A percentile compares a stretch with the other conserved stretches of the same genome.
These are phyloP conservation scores for Triplophysa siluroides DNA, from an alignment of 2,113 vertebrate genomes.

Conservation along the genomic window DNA sequence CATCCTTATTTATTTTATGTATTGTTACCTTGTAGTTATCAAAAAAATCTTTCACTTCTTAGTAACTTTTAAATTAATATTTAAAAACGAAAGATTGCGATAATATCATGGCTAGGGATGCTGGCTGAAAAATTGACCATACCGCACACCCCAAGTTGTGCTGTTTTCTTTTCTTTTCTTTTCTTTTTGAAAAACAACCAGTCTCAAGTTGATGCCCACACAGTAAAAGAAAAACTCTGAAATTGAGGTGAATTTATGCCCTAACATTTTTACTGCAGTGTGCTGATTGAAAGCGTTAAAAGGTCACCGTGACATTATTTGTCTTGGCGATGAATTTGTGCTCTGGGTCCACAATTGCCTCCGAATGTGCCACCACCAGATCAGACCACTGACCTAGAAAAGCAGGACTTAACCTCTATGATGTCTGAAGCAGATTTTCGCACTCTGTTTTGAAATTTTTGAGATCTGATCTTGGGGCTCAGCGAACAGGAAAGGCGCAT, in stretches of 20 bases:
- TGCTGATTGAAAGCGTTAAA: constrained; percentile 30
- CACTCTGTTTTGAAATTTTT: constrained; percentile 3
- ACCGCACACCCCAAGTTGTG: not conserved
- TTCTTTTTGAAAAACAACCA: not conserved
- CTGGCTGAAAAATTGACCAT: too few species aligned
- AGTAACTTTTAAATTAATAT: too few species aligned
- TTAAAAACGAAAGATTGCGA: too few species aligned
- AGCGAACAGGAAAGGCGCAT: too few species aligned
- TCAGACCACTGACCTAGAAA: constrained; percentile 46
- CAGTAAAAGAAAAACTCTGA: constrained; percentile 22
- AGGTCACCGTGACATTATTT: constrained; percentile 43
- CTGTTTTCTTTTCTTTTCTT: not conserved
- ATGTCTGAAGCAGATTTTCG: constrained; percentile 16
- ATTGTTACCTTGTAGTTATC: too few species aligned
- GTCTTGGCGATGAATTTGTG: constrained; percentile 31
- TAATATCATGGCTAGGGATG: too few species aligned
- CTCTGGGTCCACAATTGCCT: constrained; percentile 29
- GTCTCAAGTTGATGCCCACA: not conserved
- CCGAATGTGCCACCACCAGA: constrained; percentile 1
- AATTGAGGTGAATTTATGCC: constrained; percentile 8
- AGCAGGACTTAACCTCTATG: constrained; percentile 36
- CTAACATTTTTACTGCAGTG: constrained; percentile 22
- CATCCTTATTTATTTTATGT: too few species aligned
- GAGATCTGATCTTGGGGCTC: constrained; percentile 8
- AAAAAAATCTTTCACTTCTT: too few species aligned